These are phyloP conservation scores for Agriopis leucophaearia DNA, from an alignment of 2,888 invertebrate genomes.

Conservation along the genomic window DNA sequence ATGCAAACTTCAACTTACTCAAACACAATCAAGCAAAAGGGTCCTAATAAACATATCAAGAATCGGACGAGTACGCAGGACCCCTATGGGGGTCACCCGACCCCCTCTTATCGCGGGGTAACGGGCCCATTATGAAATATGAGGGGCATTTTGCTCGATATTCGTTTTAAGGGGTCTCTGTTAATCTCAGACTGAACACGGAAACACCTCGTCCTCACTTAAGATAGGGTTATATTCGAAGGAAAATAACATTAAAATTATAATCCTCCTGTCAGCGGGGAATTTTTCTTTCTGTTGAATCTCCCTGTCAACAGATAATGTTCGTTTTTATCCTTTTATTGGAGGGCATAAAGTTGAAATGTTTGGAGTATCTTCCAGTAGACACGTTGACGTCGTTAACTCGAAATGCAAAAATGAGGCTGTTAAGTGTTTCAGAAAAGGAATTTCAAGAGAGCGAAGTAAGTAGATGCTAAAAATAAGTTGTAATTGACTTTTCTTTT, in stretches of 20 bases:
- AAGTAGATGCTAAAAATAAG: slow-evolving; percentile 4
- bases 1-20: slow-evolving; percentile 52
- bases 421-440: slow-evolving; percentile 8
- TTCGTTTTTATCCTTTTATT: slow-evolving; percentile 19
- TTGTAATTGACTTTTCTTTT: no score
- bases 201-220: slow-evolving; percentile 66
- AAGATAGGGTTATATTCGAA: slow-evolving; percentile 47
- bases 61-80: slow-evolving; percentile 59
- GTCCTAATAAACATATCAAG: slow-evolving; percentile 77
- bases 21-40: slow-evolving; percentile 57
- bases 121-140: slow-evolving; percentile 73
- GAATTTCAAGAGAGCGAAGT: slow-evolving; percentile 6
- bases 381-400: slow-evolving; percentile 40
- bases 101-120: slow-evolving; percentile 48
- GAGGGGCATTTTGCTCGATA: slow-evolving; percentile 69
- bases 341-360: slow-evolving; percentile 34
- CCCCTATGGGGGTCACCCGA: slow-evolving; percentile 48
- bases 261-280: slow-evolving; percentile 16
- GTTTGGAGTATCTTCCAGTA: slow-evolving; percentile 35
- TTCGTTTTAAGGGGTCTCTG: slow-evolving; percentile 65
- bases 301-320: slow-evolving; percentile 11
- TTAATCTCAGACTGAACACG: slow-evolving; percentile 70
- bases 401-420: slow-evolving; percentile 38
- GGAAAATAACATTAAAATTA: slow-evolving; percentile 29
- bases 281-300: slow-evolving; percentile 10